phyloP scores from a whole-genome alignment of 1,140 invertebrate genomes.

The Notospermus geniculatus region DNA sequence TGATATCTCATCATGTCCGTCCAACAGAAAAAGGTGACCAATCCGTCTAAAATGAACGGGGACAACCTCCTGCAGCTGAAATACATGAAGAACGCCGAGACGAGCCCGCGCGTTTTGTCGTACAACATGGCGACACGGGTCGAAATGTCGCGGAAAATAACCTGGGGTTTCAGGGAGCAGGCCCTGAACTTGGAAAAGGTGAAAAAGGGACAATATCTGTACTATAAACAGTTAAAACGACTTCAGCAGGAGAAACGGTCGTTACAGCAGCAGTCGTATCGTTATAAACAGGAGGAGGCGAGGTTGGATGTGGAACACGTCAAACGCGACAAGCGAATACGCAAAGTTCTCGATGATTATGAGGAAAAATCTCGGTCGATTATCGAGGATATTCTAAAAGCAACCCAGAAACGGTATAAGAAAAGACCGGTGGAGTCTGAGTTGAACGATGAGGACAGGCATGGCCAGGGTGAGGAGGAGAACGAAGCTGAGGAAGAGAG shows the following conservation, averaged over 20 bases:
- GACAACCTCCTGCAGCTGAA: background rate
- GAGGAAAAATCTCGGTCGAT: conserved; percentile 3
- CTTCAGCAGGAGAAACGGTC: background rate
- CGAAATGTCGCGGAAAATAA: conserved; percentile 4
- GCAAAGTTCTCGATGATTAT: background rate
- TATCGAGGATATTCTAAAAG: background rate
- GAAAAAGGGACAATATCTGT: background rate
- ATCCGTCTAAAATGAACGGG: conserved; percentile 2
- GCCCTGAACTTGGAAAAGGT: background rate
- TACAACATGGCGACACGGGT: conserved; percentile 3
- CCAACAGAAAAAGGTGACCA: background rate
- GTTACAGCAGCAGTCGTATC: background rate
- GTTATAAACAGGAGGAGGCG: conserved; percentile 4
- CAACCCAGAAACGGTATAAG: background rate
- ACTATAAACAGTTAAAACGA: conserved; percentile 1
- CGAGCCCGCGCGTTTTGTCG: conserved; percentile 3
- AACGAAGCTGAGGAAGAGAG: conserved; percentile 2
- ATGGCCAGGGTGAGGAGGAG: background rate
- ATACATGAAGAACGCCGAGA: conserved; percentile 1
- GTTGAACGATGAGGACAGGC: background rate
- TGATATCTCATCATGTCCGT: background rate
- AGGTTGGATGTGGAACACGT: background rate
- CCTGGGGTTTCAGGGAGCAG: conserved; percentile 1
- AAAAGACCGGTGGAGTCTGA: background rate
- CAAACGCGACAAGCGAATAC: background rate